phyloP scores from a whole-genome alignment of 2,113 vertebrate species.

The Neopipo cinnamomea region DNA sequence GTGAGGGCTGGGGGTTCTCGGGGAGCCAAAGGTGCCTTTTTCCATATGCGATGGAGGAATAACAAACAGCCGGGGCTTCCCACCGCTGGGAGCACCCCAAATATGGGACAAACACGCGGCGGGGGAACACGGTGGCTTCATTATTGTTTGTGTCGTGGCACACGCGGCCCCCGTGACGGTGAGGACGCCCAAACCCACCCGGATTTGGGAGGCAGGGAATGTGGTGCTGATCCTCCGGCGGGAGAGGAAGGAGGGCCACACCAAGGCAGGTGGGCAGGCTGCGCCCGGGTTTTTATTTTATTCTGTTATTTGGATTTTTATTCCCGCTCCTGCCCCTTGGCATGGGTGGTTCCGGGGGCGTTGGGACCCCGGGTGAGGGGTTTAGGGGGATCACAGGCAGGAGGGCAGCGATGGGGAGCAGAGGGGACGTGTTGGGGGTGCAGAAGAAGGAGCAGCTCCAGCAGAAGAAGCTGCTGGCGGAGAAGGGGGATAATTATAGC shows the following conservation, averaged over 20 bases:
- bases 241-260: too few species aligned
- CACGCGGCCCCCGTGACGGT: not conserved
- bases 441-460: not conserved
- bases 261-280: too few species aligned
- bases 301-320: not conserved
- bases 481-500: not conserved
- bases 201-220: fast-evolving
- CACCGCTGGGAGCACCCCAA: not conserved
- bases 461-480: not conserved
- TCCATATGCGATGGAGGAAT: not conserved
- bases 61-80: not conserved
- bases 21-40: not conserved
- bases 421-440: not conserved
- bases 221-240: fast-evolving
- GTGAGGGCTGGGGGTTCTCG: too few species aligned
- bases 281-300: not conserved
- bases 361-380: fast-evolving
- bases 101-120: too few species aligned
- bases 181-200: not conserved
- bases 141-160: not conserved
- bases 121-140: fast-evolving
- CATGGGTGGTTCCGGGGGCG: not conserved
- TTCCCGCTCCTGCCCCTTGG: not conserved
- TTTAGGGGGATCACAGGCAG: not conserved
- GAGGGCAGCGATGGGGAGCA: not conserved